A percentile compares a stretch with the other conserved stretches of the same genome.
Evolutionary conservation across 2,113 vertebrate genomes (phyloP).

Genomic region (Myiozetetes cayanensis): DNA sequence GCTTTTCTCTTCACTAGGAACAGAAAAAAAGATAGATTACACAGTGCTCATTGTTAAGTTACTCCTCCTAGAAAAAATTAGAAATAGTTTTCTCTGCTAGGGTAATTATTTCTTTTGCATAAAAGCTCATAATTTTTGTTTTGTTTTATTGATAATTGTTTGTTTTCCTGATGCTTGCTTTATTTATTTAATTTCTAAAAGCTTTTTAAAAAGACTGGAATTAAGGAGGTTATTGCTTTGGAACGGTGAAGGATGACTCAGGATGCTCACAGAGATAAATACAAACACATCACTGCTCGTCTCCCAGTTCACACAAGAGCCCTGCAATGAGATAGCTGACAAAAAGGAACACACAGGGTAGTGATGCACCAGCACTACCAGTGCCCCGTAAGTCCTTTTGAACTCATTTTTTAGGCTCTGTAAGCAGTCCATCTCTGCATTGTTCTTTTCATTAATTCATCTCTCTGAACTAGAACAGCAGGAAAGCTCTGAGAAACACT

Average conservation of each 20-base stretch:
- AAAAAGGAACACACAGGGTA: neutral
- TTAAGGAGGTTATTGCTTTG: neutral
- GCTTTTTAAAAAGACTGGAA: neutral
- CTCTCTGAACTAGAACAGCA: neutral
- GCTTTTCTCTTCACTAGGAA: neutral
- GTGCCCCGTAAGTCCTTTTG: neutral
- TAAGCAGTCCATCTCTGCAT: neutral
- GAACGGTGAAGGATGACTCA: neutral
- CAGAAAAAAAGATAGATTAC: neutral
- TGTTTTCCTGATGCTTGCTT: neutral
- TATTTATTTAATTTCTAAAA: neutral
- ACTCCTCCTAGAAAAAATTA: neutral
- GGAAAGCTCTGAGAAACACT: neutral
- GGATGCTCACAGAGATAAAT: neutral
- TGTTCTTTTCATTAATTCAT: neutral
- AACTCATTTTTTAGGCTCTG: neutral
- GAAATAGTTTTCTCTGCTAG: neutral
- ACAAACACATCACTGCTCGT: neutral
- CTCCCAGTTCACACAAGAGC: neutral
- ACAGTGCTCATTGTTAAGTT: neutral
- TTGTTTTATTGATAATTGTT: neutral
- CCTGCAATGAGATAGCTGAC: neutral
- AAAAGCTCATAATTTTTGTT: neutral
- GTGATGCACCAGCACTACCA: neutral
- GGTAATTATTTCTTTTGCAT: neutral